Percentiles rank a stretch among this genome's conserved stretches.
Conservation (phyloP, 2,797 vertebrate genomes). For the Poecile montanus region DNA sequence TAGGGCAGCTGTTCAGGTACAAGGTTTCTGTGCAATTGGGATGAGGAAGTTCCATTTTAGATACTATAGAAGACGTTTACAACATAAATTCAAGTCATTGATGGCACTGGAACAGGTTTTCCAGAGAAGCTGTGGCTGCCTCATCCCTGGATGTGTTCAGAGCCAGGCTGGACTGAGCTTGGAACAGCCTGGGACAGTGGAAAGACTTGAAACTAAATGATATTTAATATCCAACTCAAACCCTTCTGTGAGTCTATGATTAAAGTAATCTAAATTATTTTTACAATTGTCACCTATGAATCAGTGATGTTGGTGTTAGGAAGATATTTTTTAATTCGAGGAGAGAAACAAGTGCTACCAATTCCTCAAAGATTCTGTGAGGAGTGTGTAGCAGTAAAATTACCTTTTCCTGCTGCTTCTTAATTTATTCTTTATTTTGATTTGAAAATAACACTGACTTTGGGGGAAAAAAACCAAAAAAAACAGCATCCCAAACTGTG, state of each 20-base stretch:
- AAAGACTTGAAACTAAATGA: neutral
- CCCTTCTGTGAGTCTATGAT: neutral
- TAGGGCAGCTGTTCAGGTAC: neutral
- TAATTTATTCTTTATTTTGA: neutral
- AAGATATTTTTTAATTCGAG: neutral
- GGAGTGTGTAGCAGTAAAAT: neutral
- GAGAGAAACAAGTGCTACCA: neutral
- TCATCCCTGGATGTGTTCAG: neutral
- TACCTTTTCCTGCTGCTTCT: neutral
- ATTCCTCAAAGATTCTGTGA: neutral
- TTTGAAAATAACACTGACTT: neutral
- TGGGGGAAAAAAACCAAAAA: neutral
- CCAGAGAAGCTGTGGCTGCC: neutral
- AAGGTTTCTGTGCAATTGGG: neutral
- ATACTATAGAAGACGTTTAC: neutral
- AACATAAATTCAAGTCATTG: neutral
- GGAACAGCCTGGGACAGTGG: neutral
- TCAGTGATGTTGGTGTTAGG: neutral
- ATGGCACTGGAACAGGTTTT: neutral
- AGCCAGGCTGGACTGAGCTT: neutral
- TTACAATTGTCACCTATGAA: neutral
- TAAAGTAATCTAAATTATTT: neutral
- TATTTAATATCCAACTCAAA: neutral
- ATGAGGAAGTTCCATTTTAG: neutral
- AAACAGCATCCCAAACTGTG: neutral